Base-by-base conservation (phyloP, 2,888 invertebrate species). In the Anthophora plumipes region DNA sequence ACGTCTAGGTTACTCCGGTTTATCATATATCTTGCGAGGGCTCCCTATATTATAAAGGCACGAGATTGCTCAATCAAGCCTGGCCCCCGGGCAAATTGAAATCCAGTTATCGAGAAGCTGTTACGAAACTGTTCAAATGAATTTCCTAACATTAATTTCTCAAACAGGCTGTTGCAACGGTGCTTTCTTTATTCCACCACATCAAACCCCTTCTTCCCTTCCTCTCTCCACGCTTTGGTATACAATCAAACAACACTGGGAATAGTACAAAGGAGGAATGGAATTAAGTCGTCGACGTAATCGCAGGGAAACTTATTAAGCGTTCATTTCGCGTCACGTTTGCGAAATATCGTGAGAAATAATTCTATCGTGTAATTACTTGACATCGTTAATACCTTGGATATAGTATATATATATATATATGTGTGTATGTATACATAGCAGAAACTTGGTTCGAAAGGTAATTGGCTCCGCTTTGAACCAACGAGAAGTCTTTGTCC, bases 41-140 rank as follows among this genome's bases (percentile, higher is more conserved):
- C 59, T 25, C 43, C 71, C 57, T 82, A 76, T 84, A 77, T 78
- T 82, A 79, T 70, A 84, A 86, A 84, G 64, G 80, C 71, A 59
- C 84, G 66, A 78, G 85, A 86, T 86, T 86, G 84, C 80, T 86
- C 86, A 75, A 86, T 86, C 86, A 82, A 84, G 82, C 67, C 31
- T 48, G 52, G 48, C 82, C 80, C 25, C 61, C 50, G 69, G 78
- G 82, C 78, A 82, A 84, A 86, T 86, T 84, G 87, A 64, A 86
- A 86, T 80, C 74, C 64, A 78, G 82, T 86, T 86, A 86, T 86
- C 87, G 82, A 78, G 76, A 79, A 77, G 64, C 80, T 79, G 77
- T 86, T 86, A 79, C 77, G 74, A 87, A 84, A 72, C 64, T 77
- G 82, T 78, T 77, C 59, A 74, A 80, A 84, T 79, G 82, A 86